Evolutionary conservation across 2,113 vertebrate species (phyloP).

Genomic region (Steatornis caripensis): DNA sequence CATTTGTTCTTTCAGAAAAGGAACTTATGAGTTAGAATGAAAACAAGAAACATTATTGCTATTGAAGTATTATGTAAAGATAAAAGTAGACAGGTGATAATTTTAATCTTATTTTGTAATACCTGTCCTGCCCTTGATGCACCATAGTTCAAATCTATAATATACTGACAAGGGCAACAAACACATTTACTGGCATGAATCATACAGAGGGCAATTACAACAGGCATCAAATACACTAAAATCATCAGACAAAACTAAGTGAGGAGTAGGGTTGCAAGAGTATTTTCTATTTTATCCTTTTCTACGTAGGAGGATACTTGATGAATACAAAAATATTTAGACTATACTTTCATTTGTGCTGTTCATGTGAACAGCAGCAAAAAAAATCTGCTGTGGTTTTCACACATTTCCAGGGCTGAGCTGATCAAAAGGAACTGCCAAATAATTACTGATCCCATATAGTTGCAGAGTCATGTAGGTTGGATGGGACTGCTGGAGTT

Average conservation of each 20-base stretch:
- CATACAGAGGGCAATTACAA: neutral
- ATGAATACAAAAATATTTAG: neutral
- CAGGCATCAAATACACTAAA: neutral
- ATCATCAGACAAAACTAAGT: neutral
- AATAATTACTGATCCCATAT: neutral
- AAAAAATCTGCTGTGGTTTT: neutral
- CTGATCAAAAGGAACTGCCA: neutral
- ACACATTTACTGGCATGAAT: neutral
- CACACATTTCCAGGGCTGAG: neutral
- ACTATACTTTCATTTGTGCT: neutral
- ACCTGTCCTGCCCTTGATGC: neutral
- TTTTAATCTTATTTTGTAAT: neutral
- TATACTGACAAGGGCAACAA: neutral
- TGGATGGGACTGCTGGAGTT: neutral
- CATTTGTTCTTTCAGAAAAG: neutral
- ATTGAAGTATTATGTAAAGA: neutral
- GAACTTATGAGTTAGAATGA: neutral
- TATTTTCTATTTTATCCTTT: neutral
- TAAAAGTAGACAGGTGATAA: neutral
- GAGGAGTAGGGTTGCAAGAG: neutral
- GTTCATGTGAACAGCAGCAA: neutral
- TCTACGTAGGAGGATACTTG: neutral
- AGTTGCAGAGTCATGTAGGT: neutral
- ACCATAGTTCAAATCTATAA: neutral
- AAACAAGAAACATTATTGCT: neutral